These are phyloP conservation scores for Gadus chalcogrammus DNA, from an alignment of 2,113 vertebrate genomes.

Conservation along the genomic window DNA sequence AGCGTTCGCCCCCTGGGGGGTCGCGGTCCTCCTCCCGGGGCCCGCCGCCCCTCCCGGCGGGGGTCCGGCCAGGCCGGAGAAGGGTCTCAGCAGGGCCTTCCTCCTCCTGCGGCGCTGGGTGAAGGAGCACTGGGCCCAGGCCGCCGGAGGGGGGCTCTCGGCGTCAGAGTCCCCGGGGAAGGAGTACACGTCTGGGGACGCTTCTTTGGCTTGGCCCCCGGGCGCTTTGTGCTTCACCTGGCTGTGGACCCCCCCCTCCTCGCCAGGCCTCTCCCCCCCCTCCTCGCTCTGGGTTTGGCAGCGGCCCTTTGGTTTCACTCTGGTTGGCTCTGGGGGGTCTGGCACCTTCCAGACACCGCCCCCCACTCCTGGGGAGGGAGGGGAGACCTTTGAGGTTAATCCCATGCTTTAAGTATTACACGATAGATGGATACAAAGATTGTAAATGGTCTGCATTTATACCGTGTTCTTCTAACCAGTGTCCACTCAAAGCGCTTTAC, in stretches of 20 bases:
- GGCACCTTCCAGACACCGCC: constrained; percentile 49
- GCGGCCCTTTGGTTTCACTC: constrained; percentile 64
- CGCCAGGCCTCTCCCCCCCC: background rate
- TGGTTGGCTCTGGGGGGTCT: constrained; percentile 51
- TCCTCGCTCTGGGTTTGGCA: constrained; percentile 49
- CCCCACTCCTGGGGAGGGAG: constrained; percentile 55
- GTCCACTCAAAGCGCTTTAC: too few species aligned
- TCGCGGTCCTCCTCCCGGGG: constrained; percentile 21
- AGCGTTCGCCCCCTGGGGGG: background rate
- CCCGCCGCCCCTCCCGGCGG: constrained; percentile 30
- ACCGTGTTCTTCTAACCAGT: too few species aligned
- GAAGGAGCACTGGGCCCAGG: constrained; percentile 76
- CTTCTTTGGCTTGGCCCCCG: constrained; percentile 36
- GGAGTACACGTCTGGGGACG: constrained; percentile 69
- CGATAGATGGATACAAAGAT: too few species aligned
- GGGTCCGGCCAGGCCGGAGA: constrained; percentile 63
- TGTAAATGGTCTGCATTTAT: too few species aligned
- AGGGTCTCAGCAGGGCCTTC: constrained; percentile 70
- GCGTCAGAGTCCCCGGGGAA: constrained; percentile 76
- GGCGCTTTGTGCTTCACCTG: constrained; percentile 32
- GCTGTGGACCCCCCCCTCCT: constrained; percentile 15
- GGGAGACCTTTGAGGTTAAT: background rate
- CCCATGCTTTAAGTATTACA: too few species aligned
- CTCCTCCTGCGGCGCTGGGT: constrained; percentile 71
- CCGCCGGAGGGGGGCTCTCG: constrained; percentile 71